phyloP scores from a whole-genome alignment of 2,888 invertebrate species.

The Netelia melanura region DNA sequence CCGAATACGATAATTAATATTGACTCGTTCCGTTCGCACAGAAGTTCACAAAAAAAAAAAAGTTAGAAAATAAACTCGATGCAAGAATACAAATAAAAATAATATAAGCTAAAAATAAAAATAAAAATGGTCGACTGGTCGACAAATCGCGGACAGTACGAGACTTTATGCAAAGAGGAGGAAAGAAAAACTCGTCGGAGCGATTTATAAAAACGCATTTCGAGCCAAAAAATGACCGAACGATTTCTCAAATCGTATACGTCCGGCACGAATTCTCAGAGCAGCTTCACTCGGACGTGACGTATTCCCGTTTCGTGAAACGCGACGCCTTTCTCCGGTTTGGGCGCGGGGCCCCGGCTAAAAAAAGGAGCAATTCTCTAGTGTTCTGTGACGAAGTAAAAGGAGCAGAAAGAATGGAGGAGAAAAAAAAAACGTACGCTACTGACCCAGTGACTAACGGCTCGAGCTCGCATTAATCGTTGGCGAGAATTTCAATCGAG shows the following conservation, averaged over 20 bases:
- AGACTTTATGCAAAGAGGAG: background rate
- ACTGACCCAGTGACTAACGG: slow-evolving; percentile 59
- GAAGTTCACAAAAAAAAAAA: no score
- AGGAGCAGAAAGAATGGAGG: slow-evolving; percentile 3
- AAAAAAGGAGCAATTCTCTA: slow-evolving; percentile 20
- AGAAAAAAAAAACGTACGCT: slow-evolving; percentile 21
- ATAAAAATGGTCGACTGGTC: background rate
- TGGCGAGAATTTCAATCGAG: slow-evolving; percentile 56
- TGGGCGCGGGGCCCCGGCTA: slow-evolving; percentile 25
- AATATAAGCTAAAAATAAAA: no score
- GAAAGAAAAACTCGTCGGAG: background rate
- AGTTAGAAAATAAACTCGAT: no score
- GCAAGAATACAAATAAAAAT: no score
- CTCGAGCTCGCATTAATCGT: slow-evolving; percentile 51
- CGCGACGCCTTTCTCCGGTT: slow-evolving; percentile 45
- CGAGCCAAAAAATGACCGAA: background rate
- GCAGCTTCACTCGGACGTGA: slow-evolving; percentile 6
- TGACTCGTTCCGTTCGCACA: no score
- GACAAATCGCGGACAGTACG: background rate
- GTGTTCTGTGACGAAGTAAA: slow-evolving; percentile 31
- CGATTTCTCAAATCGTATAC: slow-evolving; percentile 9
- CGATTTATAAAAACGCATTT: background rate
- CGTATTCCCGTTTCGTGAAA: slow-evolving; percentile 32
- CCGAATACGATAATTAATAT: no score
- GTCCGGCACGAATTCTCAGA: background rate